phyloP scores from a whole-genome alignment of 2,113 vertebrate species.

The Cyprinodon brontotheroides region DNA sequence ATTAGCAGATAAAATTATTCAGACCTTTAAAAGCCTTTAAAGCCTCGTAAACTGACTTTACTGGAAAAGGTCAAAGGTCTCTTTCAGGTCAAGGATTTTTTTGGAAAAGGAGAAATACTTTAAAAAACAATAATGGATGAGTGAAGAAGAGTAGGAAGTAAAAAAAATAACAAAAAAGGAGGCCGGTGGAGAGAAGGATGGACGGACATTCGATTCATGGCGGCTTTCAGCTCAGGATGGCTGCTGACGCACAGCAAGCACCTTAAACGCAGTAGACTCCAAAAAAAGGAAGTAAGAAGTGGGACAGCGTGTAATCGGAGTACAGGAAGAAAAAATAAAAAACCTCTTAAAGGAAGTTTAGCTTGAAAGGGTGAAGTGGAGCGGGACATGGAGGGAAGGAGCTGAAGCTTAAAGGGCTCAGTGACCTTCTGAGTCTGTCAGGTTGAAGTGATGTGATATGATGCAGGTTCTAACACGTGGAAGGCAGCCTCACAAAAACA shows the following conservation, averaged over 20 bases:
- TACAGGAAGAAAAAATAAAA: not conserved
- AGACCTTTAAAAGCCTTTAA: not conserved
- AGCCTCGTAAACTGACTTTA: not conserved
- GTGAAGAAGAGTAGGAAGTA: not conserved
- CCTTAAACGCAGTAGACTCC: constrained; percentile 30
- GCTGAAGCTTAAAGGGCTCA: not conserved
- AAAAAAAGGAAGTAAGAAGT: constrained; percentile 10
- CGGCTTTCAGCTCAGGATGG: constrained; percentile 2
- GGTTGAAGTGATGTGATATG: no score
- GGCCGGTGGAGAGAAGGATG: not conserved
- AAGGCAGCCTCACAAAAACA: not conserved
- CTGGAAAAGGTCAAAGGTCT: no score
- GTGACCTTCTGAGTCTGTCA: no score
- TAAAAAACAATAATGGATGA: not conserved
- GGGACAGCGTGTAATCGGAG: constrained; percentile 20
- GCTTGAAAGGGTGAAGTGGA: not conserved
- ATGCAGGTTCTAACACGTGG: not conserved
- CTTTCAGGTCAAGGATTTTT: no score
- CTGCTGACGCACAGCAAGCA: constrained; percentile 33
- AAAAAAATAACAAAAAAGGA: not conserved
- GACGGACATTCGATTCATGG: constrained; percentile 10
- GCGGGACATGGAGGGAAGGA: not conserved
- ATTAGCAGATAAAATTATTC: not conserved
- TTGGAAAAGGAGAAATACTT: not conserved
- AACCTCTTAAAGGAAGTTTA: not conserved